Evolutionary conservation across 2,888 invertebrate species (phyloP).

Genomic region (Byasa hedistus): DNA sequence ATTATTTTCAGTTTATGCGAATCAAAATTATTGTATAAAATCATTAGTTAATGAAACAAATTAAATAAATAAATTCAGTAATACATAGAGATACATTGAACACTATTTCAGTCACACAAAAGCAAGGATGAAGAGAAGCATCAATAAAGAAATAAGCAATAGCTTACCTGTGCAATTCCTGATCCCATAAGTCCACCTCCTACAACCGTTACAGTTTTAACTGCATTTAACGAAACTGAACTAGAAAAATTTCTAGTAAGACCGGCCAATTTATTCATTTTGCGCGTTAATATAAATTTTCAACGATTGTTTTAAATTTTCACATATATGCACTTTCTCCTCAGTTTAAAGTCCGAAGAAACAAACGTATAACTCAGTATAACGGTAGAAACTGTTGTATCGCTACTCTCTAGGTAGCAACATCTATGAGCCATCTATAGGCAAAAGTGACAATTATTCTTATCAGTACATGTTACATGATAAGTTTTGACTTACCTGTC

Average conservation of each 20-base stretch:
- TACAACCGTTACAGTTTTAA: constrained; percentile 90
- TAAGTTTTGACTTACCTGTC: constrained; percentile 33
- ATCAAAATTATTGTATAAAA: too few species aligned
- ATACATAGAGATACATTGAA: too few species aligned
- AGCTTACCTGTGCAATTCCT: constrained; percentile 91
- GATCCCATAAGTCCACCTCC: constrained; percentile 95
- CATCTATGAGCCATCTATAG: not conserved
- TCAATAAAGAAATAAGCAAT: not conserved
- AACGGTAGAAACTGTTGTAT: not conserved
- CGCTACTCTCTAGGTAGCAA: not conserved
- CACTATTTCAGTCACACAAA: not conserved
- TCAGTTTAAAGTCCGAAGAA: not conserved
- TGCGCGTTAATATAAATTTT: constrained; percentile 29
- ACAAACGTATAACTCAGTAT: not conserved
- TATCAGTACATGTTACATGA: constrained; percentile 19
- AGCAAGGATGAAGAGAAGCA: not conserved
- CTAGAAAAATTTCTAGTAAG: constrained; percentile 65
- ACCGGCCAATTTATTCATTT: constrained; percentile 62
- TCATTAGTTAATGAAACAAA: too few species aligned
- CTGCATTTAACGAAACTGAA: constrained; percentile 72
- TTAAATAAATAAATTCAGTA: too few species aligned
- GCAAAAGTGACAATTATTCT: not conserved
- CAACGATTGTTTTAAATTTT: not conserved
- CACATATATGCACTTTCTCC: not conserved
- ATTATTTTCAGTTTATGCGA: too few species aligned